Evolutionary conservation across 2,888 invertebrate species (phyloP).

Genomic region (Augochlorella aurata): DNA sequence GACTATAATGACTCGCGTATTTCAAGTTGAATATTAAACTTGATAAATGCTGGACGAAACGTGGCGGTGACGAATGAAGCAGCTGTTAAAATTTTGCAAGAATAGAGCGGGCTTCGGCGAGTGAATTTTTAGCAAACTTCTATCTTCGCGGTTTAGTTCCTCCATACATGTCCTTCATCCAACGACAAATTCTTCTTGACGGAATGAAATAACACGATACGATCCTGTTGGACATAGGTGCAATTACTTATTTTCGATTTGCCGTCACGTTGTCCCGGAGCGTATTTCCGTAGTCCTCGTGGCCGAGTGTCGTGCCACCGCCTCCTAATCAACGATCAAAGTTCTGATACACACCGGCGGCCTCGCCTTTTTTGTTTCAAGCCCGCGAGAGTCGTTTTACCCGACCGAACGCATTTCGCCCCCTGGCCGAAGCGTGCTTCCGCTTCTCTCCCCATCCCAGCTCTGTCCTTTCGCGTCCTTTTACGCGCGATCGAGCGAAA

Average conservation of each 20-base stretch:
- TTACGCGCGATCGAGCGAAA: conserved; percentile 3
- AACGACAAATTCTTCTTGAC: no score
- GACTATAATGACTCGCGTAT: not conserved
- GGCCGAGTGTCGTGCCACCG: not conserved
- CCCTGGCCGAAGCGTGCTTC: not conserved
- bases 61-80: not conserved
- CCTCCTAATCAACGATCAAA: conserved; percentile 1
- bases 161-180: no score
- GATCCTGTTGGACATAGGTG: no score
- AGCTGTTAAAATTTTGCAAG: not conserved
- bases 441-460: not conserved
- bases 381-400: not conserved
- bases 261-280: not conserved
- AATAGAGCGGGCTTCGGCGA: not conserved
- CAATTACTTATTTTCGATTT: no score
- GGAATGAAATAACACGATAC: no score
- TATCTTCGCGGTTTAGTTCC: no score
- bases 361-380: not conserved
- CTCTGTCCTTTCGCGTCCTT: not conserved
- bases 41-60: not conserved
- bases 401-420: not conserved
- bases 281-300: not conserved
- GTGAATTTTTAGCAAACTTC: no score
- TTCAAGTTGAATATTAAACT: not conserved
- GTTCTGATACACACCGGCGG: not conserved